phyloP scores from a whole-genome alignment of 2,888 invertebrate species.

The Daptonema setosum region DNA sequence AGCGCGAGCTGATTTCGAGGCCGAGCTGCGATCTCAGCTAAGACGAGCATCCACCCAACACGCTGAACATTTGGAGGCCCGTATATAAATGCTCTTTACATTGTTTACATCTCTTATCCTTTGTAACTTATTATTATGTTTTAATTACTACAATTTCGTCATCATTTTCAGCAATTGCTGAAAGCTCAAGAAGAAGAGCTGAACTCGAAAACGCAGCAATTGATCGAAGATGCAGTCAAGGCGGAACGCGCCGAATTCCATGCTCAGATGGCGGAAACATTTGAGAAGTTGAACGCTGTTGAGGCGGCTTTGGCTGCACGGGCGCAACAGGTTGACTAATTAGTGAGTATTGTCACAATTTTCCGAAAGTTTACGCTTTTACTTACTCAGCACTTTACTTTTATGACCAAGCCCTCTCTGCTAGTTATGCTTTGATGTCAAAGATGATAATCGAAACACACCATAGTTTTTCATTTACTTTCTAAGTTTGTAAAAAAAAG shows the following conservation, averaged over 20 bases:
- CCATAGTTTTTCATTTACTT: too few relatives aligned
- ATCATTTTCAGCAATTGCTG: conserved; percentile 39
- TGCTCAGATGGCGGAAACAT: conserved; percentile 46
- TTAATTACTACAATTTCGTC: neutral
- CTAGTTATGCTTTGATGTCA: neutral
- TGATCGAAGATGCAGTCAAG: conserved; percentile 43
- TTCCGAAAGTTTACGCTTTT: neutral
- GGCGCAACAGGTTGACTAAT: conserved; percentile 34
- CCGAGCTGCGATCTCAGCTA: conserved; percentile 51
- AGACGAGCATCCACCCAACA: conserved; percentile 67
- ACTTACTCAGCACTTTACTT: neutral
- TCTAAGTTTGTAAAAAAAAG: too few relatives aligned
- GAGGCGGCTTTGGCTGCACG: conserved; percentile 45
- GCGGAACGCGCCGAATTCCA: conserved; percentile 47
- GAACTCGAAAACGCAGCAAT: conserved; percentile 29
- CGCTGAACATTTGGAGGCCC: conserved; percentile 39
- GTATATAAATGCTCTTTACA: conserved; percentile 11
- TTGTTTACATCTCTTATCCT: neutral
- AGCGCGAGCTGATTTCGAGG: conserved; percentile 40
- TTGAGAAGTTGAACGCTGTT: conserved; percentile 52
- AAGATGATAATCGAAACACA: too few relatives aligned
- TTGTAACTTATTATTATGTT: neutral
- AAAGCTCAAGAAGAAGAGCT: conserved; percentile 39
- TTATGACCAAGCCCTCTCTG: neutral
- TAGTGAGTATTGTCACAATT: neutral